Base-by-base conservation (phyloP, 2,888 invertebrate species). In the Uloborus plumipes region DNA sequence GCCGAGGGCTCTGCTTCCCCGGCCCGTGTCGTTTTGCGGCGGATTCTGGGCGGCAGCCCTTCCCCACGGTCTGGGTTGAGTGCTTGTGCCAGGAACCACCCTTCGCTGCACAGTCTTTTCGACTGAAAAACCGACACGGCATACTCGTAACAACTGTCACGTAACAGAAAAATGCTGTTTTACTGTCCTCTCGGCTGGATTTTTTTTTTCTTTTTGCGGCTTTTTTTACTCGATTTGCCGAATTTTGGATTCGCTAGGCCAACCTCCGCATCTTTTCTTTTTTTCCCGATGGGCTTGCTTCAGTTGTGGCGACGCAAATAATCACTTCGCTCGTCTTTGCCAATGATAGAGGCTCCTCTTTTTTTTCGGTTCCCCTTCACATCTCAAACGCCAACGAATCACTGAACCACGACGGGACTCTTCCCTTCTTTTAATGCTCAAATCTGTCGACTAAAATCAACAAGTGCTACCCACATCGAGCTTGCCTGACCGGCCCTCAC, bases 61-160 rank as follows among this genome's bases (percentile, higher is more conserved):
- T 80, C 80, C 74, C 80, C 70, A 67, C 81, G 74, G 81, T 81
- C 47, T 69, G 75, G 81, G 64, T 81, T 81, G 64, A 75, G 58
- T 81, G 81, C 55, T 20, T 71, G 39, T 66, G 75, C 58, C 66
- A 82, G 82, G 82, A 82, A 76, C 65, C 82, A 82, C 82, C 76
- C 82, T 72, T 71, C 59, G 61, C 53, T 82, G 82, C 31, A 49
- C 80, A 67, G 79, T 73, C 79, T 79, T 80, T 80, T 73, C 73
- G 64, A 64, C 61, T 73, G 71, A 78, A 78, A 75, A 81, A 81
- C 81, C 81, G 75, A 70, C 80, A 69, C 58, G 55, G 70, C 53
- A 55, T 53, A 70, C 67, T 79, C 79, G 51, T 72, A 78, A 81
- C 82, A 76, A 82, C 82, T 82, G 82, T 82, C 82, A 82, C 82